phyloP scores from a whole-genome alignment of 2,888 invertebrate species.

The Palloptera scutellata region DNA sequence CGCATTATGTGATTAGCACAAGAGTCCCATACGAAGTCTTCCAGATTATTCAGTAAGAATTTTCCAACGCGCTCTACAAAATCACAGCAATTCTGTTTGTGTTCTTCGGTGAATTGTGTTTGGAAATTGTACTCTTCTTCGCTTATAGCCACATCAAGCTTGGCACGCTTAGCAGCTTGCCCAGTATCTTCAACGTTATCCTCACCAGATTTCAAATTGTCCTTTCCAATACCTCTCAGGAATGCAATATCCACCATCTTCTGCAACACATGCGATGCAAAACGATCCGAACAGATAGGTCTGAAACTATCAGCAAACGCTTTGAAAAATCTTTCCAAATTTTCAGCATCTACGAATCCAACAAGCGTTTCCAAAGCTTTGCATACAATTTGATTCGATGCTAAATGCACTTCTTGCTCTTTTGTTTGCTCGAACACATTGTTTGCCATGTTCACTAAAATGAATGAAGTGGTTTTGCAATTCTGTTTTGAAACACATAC shows the following conservation, averaged over 20 bases:
- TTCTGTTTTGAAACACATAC: background rate
- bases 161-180: conserved; percentile 49
- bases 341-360: conserved; percentile 71
- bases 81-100: conserved; percentile 68
- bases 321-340: conserved; percentile 71
- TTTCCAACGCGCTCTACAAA: conserved; percentile 77
- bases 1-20: conserved; percentile 82
- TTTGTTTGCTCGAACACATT: conserved; percentile 79
- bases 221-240: conserved; percentile 50
- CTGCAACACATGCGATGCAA: conserved; percentile 82
- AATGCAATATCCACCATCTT: conserved; percentile 67
- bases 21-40: conserved; percentile 81
- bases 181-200: conserved; percentile 44
- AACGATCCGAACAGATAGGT: conserved; percentile 76
- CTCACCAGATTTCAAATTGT: conserved; percentile 22
- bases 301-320: conserved; percentile 74
- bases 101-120: conserved; percentile 62
- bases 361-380: conserved; percentile 79
- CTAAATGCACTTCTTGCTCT: conserved; percentile 75
- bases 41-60: conserved; percentile 83
- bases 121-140: conserved; percentile 57
- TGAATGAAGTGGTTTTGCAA: background rate
- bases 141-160: conserved; percentile 41
- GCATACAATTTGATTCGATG: conserved; percentile 83
- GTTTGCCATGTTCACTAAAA: conserved; percentile 68